Evolutionary conservation across 2,113 vertebrate genomes (phyloP), one percentile per base, ranked within the genome.

Genomic region (Symphodus melops): DNA sequence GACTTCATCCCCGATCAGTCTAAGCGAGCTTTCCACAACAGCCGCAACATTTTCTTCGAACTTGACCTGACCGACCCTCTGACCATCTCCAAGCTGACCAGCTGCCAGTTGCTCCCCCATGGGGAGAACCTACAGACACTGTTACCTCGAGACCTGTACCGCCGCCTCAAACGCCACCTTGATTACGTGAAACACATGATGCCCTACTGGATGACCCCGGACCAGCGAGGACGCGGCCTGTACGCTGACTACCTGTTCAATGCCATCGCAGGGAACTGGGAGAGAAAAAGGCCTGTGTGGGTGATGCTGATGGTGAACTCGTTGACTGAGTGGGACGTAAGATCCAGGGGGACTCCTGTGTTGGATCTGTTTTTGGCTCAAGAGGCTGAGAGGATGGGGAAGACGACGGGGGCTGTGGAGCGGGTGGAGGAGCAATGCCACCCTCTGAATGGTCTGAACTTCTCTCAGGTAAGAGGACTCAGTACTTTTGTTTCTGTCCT

Each of bases 301-400:
- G 97, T 99, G 89, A 99, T 99, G 97, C 95, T 99, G 53, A 99
- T 99, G 97, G 97, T 99, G 74, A 99, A 99, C 93, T 99, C 97
- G 0, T 91, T 99, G 88, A 99, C 98, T 0, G 98, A 99, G 92
- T 96, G 96, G 0, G 98, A 99, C 17, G 95, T 99, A n/a, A 93
- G 97, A 66, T 96, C 96, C 56, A 89, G 97, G 0, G 97, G 98
- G 0, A 97, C 96, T 41, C 97, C 98, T 0, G 97, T 99, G 66
- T 94, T 99, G 0, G 98, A 99, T 87, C 94, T 99, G 68, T 97
- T 96, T 92, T 92, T 99, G 56, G 97, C 98, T 21, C 98, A 98
- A 88, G 97, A 98, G 90, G 97, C 98, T 0, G 97, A 98, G 86
- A 93, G 95, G 82, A 94, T 97, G 95, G 92, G 94, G 72, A 99